Base-by-base conservation (phyloP, 2,888 invertebrate species). In the Eupeodes luniger region DNA sequence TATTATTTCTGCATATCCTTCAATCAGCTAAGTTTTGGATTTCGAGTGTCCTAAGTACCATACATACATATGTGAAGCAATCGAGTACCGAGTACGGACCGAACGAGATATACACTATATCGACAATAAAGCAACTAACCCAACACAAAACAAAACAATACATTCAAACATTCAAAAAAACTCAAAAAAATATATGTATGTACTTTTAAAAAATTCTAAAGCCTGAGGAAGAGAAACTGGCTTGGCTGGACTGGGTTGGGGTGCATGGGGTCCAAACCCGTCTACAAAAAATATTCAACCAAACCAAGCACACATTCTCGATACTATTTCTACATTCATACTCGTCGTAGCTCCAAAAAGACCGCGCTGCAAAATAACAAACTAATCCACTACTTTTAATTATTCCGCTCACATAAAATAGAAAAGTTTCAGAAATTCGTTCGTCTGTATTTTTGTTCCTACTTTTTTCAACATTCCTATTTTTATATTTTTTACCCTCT, bases 351-450 rank as follows among this genome's bases (percentile, higher is more conserved):
- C 76, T 72, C 53, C 36, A 81, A 81, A 55, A 49, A 66, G 27
- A 72, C 59, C 36, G 16, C 70, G 66, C 72, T 77, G 77, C 77
- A 88, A 88, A 88, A 84, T 84, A 88, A 85, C 78, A 89, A 85
- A 82, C 85, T 89, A 85, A 89, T 85, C 89, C 89, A 82, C 81
- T 89, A 79, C 79, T 79, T 89, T 89, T 85, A 85, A 89, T 89
- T 89, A 89, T 89, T 89, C 89, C 67, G 81, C 85, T 89, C 89
- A 89, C 89, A 85, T 85, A 85, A 81, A 81, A 85, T 78, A 81
- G 78, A 88, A 88, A 78, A 84, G 70, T 86, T 86, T 84, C 74
- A 67, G 69, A 76, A 70, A 72, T 72, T 72, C 59, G 59, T 72
- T 72, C 47, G 72, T 72, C 27, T 47, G 72, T 47, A 5, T 57